These are phyloP conservation scores for Atractosteus spatula DNA, from an alignment of 2,113 vertebrate genomes.

Conservation along the genomic window DNA sequence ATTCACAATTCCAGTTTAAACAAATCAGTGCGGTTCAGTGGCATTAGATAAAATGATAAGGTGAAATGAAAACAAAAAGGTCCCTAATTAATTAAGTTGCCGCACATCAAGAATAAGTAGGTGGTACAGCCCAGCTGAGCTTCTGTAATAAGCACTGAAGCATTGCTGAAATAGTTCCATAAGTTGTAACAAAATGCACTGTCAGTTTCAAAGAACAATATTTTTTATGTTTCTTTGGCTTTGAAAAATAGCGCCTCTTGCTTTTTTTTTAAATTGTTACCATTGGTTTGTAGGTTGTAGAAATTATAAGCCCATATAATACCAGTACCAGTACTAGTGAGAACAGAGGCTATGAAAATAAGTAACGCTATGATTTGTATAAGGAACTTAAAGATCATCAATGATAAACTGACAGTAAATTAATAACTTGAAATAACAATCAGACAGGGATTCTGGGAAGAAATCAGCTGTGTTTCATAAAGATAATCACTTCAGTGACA, in stretches of 20 bases:
- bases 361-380: no score
- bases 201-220: neutral
- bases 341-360: no score
- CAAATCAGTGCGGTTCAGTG: constrained; percentile 4
- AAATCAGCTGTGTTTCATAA: neutral
- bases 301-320: no score
- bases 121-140: neutral
- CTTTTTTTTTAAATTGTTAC: no score
- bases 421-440: no score
- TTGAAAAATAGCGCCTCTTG: neutral
- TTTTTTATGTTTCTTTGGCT: neutral
- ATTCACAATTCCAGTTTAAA: neutral
- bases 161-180: neutral
- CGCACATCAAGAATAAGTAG: neutral
- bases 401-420: no score
- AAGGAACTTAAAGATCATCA: no score
- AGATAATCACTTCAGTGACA: no score
- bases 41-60: constrained; percentile 6
- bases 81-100: constrained; percentile 13
- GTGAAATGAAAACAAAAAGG: constrained; percentile 9
- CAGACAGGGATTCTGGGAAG: no score
- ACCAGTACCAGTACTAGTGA: no score
- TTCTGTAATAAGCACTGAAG: neutral
- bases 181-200: neutral
- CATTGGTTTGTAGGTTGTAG: no score